A percentile compares a stretch with the other conserved stretches of the same genome.
Evolutionary conservation across 2,888 invertebrate genomes (phyloP).

Genomic region (Atrina japonica): DNA sequence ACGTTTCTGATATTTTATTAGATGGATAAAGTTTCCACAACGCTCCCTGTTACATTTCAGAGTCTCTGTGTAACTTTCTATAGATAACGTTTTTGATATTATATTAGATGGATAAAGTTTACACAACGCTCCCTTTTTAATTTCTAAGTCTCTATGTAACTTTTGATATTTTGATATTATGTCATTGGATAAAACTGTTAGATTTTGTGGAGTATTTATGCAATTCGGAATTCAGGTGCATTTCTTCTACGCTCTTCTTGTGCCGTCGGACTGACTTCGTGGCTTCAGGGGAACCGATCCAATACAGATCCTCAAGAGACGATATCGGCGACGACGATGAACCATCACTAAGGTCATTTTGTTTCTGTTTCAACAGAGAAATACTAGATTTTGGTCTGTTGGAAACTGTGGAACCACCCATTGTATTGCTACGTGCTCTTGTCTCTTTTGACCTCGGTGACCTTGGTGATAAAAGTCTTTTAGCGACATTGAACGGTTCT

Average conservation of each 20-base stretch:
- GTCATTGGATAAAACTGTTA: too few relatives aligned
- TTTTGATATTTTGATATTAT: too few relatives aligned
- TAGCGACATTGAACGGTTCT: constrained; percentile 35
- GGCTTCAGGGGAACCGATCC: constrained; percentile 69
- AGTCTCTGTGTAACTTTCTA: too few relatives aligned
- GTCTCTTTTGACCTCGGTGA: constrained; percentile 6
- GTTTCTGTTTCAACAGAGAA: constrained; percentile 4
- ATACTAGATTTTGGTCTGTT: constrained; percentile 2
- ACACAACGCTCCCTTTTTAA: too few relatives aligned
- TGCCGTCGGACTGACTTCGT: constrained; percentile 68
- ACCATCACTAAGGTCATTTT: constrained; percentile 30
- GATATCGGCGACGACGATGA: constrained; percentile 41
- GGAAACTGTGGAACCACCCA: not conserved
- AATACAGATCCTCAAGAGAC: constrained; percentile 59
- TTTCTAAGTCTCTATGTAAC: too few relatives aligned
- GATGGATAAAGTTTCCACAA: too few relatives aligned
- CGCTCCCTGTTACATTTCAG: too few relatives aligned
- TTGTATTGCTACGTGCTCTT: not conserved
- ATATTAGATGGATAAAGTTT: too few relatives aligned
- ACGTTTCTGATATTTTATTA: too few relatives aligned
- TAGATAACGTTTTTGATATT: too few relatives aligned
- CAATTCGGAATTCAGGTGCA: constrained; percentile 59
- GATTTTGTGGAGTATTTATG: constrained; percentile 34
- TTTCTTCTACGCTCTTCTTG: constrained; percentile 65
- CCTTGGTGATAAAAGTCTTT: constrained; percentile 23